phyloP scores from a whole-genome alignment of 2,888 invertebrate species.

The Cybosia mesomella region DNA sequence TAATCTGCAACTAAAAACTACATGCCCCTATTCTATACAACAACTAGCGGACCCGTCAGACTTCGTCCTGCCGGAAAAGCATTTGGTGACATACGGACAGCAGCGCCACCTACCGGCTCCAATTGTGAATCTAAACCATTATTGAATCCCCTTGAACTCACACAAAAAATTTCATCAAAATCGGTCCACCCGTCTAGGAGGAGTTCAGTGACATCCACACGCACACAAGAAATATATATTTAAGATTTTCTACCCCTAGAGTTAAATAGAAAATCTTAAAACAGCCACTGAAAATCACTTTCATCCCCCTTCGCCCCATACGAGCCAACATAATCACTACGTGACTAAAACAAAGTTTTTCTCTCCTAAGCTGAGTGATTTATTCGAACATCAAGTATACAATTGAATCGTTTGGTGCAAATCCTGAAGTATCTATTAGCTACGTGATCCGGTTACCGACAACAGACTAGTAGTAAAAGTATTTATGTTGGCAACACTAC shows the following conservation, averaged over 20 bases:
- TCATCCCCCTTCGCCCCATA: slow-evolving; percentile 30
- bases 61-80: no score
- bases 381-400: slow-evolving; percentile 71
- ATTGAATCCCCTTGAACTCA: no score
- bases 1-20: no score
- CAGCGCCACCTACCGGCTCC: no score
- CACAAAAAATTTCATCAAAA: no score
- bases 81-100: no score
- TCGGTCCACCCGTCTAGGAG: no score
- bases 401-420: slow-evolving; percentile 74
- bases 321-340: slow-evolving; percentile 57
- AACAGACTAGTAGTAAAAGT: slow-evolving; percentile 51
- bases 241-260: background rate
- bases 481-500: slow-evolving; percentile 49
- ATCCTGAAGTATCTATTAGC: slow-evolving; percentile 74
- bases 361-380: slow-evolving; percentile 62
- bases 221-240: background rate
- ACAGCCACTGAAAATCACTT: slow-evolving; percentile 23
- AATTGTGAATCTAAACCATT: no score
- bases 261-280: slow-evolving; percentile 20
- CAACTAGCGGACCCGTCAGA: no score
- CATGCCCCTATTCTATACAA: no score
- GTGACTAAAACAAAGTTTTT: slow-evolving; percentile 57
- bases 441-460: slow-evolving; percentile 66
- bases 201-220: no score